These are phyloP conservation scores for Boloria selene DNA, from an alignment of 2,888 invertebrate species.

Conservation along the genomic window DNA sequence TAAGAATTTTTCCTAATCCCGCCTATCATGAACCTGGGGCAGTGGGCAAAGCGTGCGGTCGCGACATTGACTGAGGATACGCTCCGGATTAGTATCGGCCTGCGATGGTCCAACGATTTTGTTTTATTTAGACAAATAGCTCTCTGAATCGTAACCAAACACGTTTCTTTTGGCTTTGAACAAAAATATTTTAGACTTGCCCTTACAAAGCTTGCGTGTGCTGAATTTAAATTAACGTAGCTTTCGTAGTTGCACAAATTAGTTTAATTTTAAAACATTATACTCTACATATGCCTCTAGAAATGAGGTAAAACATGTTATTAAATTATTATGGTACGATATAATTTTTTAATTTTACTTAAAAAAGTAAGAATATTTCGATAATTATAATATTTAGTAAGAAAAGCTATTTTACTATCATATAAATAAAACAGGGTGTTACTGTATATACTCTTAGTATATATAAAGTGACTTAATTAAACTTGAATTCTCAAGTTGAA, in stretches of 20 bases:
- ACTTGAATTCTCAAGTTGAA: no score
- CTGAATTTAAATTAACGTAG: slow-evolving; percentile 10
- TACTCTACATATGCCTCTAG: no score
- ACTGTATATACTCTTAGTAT: no score
- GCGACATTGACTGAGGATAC: slow-evolving; percentile 44
- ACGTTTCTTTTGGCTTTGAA: slow-evolving; percentile 10
- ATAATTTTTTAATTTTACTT: no score
- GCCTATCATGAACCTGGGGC: slow-evolving; percentile 21
- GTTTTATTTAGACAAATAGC: slow-evolving; percentile 33
- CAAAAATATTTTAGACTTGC: slow-evolving; percentile 11
- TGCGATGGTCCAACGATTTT: slow-evolving; percentile 26
- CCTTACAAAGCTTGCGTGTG: neutral
- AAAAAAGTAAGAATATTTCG: no score
- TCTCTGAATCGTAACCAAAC: slow-evolving; percentile 17
- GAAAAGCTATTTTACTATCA: no score
- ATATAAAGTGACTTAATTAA: no score
- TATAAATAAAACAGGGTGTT: no score
- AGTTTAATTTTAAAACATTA: neutral
- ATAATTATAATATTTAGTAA: no score
- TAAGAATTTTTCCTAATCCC: slow-evolving; percentile 40
- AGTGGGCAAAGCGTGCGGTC: slow-evolving; percentile 34
- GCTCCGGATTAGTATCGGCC: slow-evolving; percentile 39
- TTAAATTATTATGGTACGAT: no score
- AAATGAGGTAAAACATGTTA: no score
- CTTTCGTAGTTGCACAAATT: slow-evolving; percentile 6